Conservation (phyloP, 2,888 invertebrate genomes). For the Chydorus sphaericus region DNA sequence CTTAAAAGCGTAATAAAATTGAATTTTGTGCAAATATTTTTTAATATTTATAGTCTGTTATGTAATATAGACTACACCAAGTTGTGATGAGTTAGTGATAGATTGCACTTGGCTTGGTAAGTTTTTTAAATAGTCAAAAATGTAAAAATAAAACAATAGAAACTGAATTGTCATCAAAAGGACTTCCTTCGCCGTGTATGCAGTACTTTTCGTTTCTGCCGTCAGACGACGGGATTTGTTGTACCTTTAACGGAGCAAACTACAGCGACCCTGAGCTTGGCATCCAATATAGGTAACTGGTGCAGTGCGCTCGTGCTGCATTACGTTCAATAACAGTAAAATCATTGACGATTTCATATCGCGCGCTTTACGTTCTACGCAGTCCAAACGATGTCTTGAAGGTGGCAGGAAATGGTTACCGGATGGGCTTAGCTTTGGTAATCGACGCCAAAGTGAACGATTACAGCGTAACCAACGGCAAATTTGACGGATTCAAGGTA, state of each 20-base stretch:
- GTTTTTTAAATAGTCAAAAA: too few species aligned
- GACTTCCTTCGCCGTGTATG: not conserved
- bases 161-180: too few species aligned
- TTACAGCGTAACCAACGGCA: not conserved
- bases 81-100: not conserved
- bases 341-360: too few species aligned
- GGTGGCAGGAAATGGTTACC: not conserved
- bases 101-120: conserved; percentile 5
- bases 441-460: not conserved
- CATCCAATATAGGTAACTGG: not conserved
- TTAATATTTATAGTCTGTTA: not conserved
- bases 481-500: conserved; percentile 10
- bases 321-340: too few species aligned
- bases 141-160: too few species aligned
- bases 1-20: not conserved
- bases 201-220: not conserved
- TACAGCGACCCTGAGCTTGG: not conserved
- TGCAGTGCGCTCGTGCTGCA: not conserved
- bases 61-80: not conserved
- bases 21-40: not conserved
- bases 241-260: conserved; percentile 3
- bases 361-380: too few species aligned
- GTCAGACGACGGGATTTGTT: conserved; percentile 2
- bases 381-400: not conserved
- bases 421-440: not conserved